A percentile compares a stretch with the other conserved stretches of the same genome.
Conservation (phyloP, 2,113 vertebrate species). For the Erythrolamprus reginae region DNA sequence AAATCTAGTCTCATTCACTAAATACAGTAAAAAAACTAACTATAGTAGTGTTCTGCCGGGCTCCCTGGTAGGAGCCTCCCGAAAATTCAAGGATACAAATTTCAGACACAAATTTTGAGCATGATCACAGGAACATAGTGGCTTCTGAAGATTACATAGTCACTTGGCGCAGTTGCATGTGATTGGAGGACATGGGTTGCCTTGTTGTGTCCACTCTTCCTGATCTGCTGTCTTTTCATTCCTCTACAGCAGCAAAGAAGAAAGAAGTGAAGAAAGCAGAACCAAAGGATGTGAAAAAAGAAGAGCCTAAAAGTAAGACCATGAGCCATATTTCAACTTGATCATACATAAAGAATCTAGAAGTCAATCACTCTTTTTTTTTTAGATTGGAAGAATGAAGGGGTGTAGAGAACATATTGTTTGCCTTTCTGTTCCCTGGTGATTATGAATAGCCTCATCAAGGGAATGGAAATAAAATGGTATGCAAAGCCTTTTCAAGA, state of each 20-base stretch:
- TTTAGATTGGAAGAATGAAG: background rate
- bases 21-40: too few species aligned
- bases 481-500: background rate
- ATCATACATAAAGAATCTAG: background rate
- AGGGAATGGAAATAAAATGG: background rate
- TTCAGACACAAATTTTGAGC: too few species aligned
- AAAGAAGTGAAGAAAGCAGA: conserved; percentile 21
- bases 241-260: conserved; percentile 7
- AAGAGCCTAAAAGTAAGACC: background rate
- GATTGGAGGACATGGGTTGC: background rate
- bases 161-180: background rate
- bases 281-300: conserved; percentile 4
- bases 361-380: background rate
- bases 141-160: background rate
- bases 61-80: too few species aligned
- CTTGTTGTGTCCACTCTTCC: background rate
- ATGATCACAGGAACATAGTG: background rate
- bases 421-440: background rate
- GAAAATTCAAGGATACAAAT: too few species aligned
- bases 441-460: background rate
- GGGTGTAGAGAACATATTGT: background rate
- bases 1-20: too few species aligned
- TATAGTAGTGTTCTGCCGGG: too few species aligned
- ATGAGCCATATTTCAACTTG: background rate
- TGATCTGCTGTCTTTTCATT: background rate